A percentile compares a stretch with the other conserved stretches of the same genome.
These are phyloP conservation scores for Esox masquinongy DNA, from an alignment of 2,797 vertebrate genomes.

Conservation along the genomic window DNA sequence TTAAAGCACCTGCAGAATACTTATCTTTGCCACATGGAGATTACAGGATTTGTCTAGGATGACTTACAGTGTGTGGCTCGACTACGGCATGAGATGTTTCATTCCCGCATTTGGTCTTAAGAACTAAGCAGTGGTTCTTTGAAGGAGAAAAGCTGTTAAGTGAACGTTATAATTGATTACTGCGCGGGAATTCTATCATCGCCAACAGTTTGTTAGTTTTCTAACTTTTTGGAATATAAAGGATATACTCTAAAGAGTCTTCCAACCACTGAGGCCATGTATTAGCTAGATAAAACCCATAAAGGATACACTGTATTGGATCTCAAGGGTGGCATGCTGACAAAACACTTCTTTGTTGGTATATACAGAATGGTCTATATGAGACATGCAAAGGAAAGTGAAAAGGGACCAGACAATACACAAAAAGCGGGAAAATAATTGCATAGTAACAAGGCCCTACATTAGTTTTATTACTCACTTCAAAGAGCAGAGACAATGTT, in stretches of 20 bases:
- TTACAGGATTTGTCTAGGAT: conserved; percentile 26
- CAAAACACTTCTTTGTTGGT: conserved; percentile 38
- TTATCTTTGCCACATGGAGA: conserved; percentile 27
- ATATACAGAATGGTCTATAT: conserved; percentile 48
- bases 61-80: conserved; percentile 15
- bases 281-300: conserved; percentile 13
- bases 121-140: conserved; percentile 8
- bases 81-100: conserved; percentile 3
- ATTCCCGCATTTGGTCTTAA: conserved; percentile 4
- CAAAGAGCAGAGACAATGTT: conserved; percentile 74
- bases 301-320: conserved; percentile 20
- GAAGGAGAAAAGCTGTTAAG: conserved; percentile 5
- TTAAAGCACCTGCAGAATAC: conserved; percentile 15
- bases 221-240: not conserved
- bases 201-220: not conserved
- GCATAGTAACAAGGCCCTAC: conserved; percentile 54
- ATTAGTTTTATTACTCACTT: conserved; percentile 74
- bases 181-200: conserved; percentile 9
- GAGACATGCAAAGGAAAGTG: conserved; percentile 57
- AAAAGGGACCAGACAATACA: conserved; percentile 15
- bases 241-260: conserved; percentile 1
- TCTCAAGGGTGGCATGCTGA: conserved; percentile 41
- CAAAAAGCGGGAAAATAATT: conserved; percentile 70
- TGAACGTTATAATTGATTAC: conserved; percentile 9
- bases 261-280: conserved; percentile 8